Evolutionary conservation across 30 jellyfish, hydroid and myxozoan species (phyloP).

Genomic region (Rhopilema esculentum): DNA sequence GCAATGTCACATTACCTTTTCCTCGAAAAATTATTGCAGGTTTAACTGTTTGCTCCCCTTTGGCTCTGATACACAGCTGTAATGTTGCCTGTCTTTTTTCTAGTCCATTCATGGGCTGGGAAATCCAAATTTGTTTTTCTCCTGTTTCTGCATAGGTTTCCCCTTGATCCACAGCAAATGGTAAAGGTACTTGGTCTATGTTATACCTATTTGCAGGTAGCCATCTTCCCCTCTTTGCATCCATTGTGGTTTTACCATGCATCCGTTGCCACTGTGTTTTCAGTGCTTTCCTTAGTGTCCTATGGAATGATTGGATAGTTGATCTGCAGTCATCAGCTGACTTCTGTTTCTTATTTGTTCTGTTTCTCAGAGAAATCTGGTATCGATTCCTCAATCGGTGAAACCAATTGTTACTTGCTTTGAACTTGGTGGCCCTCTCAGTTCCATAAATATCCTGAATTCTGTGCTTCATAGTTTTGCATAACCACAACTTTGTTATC

Average conservation of each 20-base stretch:
- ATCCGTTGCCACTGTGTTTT: background rate
- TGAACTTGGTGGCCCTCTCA: conserved; percentile 29
- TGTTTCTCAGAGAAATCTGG: conserved; percentile 43
- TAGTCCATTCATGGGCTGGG: conserved; percentile 62
- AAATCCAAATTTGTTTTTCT: conserved; percentile 50
- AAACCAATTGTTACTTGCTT: conserved; percentile 57
- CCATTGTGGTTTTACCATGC: conserved; percentile 2
- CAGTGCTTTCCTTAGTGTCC: conserved; percentile 44
- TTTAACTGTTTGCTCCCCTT: conserved; percentile 46
- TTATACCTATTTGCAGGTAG: conserved; percentile 52
- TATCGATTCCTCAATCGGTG: conserved; percentile 36
- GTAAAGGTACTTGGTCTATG: conserved; percentile 63
- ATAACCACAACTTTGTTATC: conserved; percentile 42
- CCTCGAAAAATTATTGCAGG: conserved; percentile 49
- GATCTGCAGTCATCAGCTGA: conserved; percentile 45
- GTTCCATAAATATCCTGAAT: conserved; percentile 28
- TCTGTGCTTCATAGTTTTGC: conserved; percentile 33
- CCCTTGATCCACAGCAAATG: conserved; percentile 62
- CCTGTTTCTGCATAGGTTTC: conserved; percentile 54
- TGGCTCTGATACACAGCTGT: conserved; percentile 57
- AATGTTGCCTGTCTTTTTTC: conserved; percentile 62
- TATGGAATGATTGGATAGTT: conserved; percentile 28
- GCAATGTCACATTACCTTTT: too few relatives aligned
- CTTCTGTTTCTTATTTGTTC: conserved; percentile 44
- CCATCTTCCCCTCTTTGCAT: conserved; percentile 65